Conservation (phyloP, 2,797 vertebrate genomes). For the Sebastes taczanowskii region DNA sequence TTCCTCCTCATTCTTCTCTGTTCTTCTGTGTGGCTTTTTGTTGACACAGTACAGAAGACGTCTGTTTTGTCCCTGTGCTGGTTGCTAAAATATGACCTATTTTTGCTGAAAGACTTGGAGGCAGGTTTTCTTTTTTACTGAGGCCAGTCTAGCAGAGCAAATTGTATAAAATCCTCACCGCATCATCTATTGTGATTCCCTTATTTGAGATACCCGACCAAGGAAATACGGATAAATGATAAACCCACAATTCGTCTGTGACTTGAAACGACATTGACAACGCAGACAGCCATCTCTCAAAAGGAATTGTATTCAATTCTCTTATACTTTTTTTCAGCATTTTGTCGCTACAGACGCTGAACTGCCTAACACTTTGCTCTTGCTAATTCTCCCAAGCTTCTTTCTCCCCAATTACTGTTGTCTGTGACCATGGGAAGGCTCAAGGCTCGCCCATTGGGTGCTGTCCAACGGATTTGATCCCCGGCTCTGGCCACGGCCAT, state of each 20-base stretch:
- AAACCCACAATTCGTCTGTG: slow-evolving; percentile 24
- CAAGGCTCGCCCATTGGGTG: slow-evolving; percentile 70
- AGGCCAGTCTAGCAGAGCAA: slow-evolving; percentile 46
- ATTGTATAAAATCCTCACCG: slow-evolving; percentile 48
- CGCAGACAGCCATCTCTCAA: slow-evolving; percentile 17
- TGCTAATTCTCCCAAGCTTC: slow-evolving; percentile 31
- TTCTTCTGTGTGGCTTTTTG: slow-evolving; percentile 39
- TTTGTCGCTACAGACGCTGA: slow-evolving; percentile 11
- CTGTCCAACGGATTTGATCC: slow-evolving; percentile 72
- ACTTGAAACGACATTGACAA: slow-evolving; percentile 19
- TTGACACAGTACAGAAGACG: slow-evolving; percentile 47
- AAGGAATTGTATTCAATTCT: slow-evolving; percentile 32
- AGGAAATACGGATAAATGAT: slow-evolving; percentile 60
- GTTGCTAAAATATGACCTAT: slow-evolving; percentile 67
- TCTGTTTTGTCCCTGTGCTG: slow-evolving; percentile 53
- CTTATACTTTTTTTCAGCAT: slow-evolving; percentile 24
- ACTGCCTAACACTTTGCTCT: slow-evolving; percentile 18
- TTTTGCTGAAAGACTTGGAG: slow-evolving; percentile 49
- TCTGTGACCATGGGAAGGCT: slow-evolving; percentile 57
- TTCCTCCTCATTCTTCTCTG: slow-evolving; percentile 6
- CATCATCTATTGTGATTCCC: slow-evolving; percentile 52
- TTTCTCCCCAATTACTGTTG: slow-evolving; percentile 36
- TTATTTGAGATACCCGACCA: slow-evolving; percentile 43
- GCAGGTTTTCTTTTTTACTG: background rate
- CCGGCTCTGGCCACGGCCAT: slow-evolving; percentile 69